Conservation (phyloP, 2,888 invertebrate genomes). For the Sceliomorpha sp. region DNA sequence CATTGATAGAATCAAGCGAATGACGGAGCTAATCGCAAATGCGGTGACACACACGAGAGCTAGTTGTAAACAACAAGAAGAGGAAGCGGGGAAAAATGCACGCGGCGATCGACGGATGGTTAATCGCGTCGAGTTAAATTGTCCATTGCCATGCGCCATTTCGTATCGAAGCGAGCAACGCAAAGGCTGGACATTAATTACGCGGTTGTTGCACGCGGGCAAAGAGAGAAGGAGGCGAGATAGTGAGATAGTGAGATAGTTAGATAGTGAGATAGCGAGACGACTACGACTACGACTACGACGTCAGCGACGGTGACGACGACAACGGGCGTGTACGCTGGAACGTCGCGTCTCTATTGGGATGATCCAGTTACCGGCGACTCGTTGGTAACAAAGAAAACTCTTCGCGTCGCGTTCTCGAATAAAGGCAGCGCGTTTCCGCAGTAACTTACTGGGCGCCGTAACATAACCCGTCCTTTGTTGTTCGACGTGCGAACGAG, state of each 20-base stretch:
- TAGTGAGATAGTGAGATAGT: constrained; percentile 18
- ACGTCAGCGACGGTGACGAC: too few relatives aligned
- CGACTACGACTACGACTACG: too few relatives aligned
- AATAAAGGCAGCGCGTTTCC: constrained; percentile 59
- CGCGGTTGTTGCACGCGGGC: constrained; percentile 1
- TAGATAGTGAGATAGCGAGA: too few relatives aligned
- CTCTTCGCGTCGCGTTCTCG: constrained; percentile 37
- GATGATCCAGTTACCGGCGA: constrained; percentile 49
- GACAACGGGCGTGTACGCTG: constrained; percentile 15
- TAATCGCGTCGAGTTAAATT: constrained; percentile 6
- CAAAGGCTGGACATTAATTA: constrained; percentile 47
- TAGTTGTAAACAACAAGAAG: too few relatives aligned
- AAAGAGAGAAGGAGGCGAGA: constrained; percentile 7
- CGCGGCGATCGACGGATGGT: not conserved
- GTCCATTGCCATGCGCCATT: constrained; percentile 8
- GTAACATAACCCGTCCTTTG: constrained; percentile 70
- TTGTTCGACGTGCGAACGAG: constrained; percentile 58
- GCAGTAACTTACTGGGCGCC: constrained; percentile 57
- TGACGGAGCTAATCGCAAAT: too few relatives aligned
- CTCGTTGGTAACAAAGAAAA: constrained; percentile 46
- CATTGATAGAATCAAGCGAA: too few relatives aligned
- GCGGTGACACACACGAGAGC: too few relatives aligned
- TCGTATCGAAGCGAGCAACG: constrained; percentile 3
- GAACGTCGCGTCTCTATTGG: constrained; percentile 28
- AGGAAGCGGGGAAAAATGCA: not conserved